Evolutionary conservation across 2,888 invertebrate genomes (phyloP), one percentile per base, ranked within the genome.

Genomic region (Pasiphila rectangulata): DNA sequence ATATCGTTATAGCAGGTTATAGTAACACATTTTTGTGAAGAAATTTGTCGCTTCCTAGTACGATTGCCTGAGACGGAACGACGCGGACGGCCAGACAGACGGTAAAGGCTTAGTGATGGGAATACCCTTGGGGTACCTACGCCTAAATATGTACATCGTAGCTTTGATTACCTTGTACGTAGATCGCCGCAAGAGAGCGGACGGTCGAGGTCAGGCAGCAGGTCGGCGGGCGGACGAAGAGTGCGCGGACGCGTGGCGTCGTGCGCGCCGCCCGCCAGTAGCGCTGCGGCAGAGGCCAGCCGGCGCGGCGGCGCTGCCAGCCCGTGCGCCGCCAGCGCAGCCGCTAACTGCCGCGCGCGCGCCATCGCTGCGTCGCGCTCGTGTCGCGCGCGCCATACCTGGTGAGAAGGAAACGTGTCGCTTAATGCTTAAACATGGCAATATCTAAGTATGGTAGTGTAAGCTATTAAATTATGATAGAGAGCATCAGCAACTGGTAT

Each of bases 351-450:
- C 49, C 95, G 92, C 64, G 96, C 95, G 67, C 95, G 92, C 66
- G 96, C 90, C 63, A 94, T 90, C 0, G 97, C 95, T 82, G 96
- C 92, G 77, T 97, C 96, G 63, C 98, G 90, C 75, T 98, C 96
- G 75, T 97, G 94, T 64, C 95, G 94, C 34, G 96, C 95, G 72
- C 96, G 96, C 96, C 97, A 97, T 56, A 97, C 89, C 83, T 86
- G 37, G 3, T 7, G 0, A 21, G 2, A 20, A 21, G n/a, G n/a
- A n/a, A n/a, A n/a, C n/a, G n/a, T n/a, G n/a, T n/a, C n/a, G n/a
- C n/a, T n/a, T n/a, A n/a, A n/a, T n/a, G n/a, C n/a, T n/a, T n/a
- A n/a, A n/a, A n/a, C n/a, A n/a, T n/a, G n/a, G n/a, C n/a, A n/a
- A n/a, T n/a, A n/a, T n/a, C n/a, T n/a, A n/a, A n/a, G n/a, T n/a